Percentiles rank a stretch among this genome's conserved stretches.
phyloP scores from a whole-genome alignment of 2,113 vertebrate species.

The Egretta garzetta region DNA sequence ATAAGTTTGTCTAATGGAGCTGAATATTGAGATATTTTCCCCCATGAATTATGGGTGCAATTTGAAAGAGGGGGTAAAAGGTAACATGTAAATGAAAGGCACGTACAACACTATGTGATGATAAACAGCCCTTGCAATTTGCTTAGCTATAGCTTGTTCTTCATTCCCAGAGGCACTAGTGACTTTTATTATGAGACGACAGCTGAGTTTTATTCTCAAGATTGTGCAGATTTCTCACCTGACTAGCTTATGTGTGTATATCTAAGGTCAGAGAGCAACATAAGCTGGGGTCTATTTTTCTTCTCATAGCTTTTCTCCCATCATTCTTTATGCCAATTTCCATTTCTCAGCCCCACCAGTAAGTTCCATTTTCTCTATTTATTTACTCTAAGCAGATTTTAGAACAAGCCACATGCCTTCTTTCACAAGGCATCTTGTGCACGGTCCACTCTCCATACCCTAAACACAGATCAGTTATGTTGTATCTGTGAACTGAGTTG shows the following conservation, averaged over 20 bases:
- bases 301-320: neutral
- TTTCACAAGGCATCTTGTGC: neutral
- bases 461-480: neutral
- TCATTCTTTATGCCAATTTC: neutral
- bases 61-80: neutral
- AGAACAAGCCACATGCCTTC: neutral
- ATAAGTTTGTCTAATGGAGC: conserved; percentile 45
- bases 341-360: neutral
- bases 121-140: conserved; percentile 7
- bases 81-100: neutral
- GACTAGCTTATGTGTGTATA: neutral
- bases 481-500: neutral
- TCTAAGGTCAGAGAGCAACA: conserved; percentile 22
- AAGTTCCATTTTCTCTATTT: neutral
- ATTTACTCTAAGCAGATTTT: neutral
- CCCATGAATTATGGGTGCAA: neutral
- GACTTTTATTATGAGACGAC: conserved; percentile 11
- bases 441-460: neutral
- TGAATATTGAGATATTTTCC: conserved; percentile 12
- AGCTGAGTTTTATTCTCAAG: conserved; percentile 14
- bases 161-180: neutral
- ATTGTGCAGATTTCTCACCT: conserved; percentile 19
- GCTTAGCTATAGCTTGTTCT: neutral
- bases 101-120: neutral
- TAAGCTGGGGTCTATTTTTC: neutral